These are phyloP conservation scores for Drosophila nr. perissopoda DNA, from an alignment of 2,888 invertebrate species.

Conservation along the genomic window DNA sequence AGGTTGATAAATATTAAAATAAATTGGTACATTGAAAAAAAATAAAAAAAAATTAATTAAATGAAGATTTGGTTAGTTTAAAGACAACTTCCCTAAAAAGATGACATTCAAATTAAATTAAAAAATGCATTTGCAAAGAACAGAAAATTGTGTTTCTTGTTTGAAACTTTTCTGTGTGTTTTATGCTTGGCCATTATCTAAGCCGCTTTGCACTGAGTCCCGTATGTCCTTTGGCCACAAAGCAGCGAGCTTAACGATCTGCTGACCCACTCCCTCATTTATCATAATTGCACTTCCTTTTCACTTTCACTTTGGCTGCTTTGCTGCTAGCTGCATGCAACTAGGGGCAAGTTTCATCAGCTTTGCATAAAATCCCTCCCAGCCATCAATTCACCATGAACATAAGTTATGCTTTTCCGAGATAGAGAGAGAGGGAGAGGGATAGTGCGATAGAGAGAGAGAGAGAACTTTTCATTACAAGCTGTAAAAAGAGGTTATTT, in stretches of 20 bases:
- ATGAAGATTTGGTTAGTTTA: not conserved
- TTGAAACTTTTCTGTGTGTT: not conserved
- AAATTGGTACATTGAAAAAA: no score
- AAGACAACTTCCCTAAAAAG: not conserved
- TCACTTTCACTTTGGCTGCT: slow-evolving; percentile 57
- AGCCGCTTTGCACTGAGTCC: slow-evolving; percentile 36
- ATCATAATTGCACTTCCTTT: slow-evolving; percentile 53
- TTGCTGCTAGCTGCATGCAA: slow-evolving; percentile 11
- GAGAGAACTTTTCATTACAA: not conserved
- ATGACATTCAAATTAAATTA: not conserved
- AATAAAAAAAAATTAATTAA: not conserved
- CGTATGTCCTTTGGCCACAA: slow-evolving; percentile 31
- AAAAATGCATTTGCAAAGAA: not conserved
- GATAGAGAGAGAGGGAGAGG: not conserved
- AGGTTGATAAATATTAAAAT: no score
- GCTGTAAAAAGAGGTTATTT: slow-evolving; percentile 37
- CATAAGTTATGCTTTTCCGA: slow-evolving; percentile 55
- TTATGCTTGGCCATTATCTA: slow-evolving; percentile 15
- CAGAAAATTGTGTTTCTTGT: not conserved
- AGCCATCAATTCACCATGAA: slow-evolving; percentile 53
- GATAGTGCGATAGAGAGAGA: not conserved
- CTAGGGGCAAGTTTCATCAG: slow-evolving; percentile 22
- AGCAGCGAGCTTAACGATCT: slow-evolving; percentile 40
- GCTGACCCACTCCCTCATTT: slow-evolving; percentile 45
- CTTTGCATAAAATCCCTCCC: slow-evolving; percentile 20